Evolutionary conservation across 2,888 invertebrate species (phyloP), one percentile per base, ranked within the genome.

Genomic region (Hypena proboscidalis): DNA sequence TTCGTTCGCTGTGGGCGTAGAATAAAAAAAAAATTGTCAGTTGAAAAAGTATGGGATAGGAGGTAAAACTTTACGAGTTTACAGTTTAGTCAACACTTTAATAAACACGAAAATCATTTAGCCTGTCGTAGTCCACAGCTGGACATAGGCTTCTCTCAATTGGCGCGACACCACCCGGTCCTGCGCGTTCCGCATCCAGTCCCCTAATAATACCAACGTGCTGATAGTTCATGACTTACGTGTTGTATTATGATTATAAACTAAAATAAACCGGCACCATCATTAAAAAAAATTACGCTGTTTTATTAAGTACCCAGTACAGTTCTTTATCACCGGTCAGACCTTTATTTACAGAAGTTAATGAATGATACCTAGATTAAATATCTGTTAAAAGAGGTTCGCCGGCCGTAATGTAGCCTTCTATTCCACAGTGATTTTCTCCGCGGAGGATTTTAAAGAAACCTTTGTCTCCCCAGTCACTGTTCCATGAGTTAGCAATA

Each of bases 401-500:
- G 21, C 96, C 96, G 37, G 95, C 95, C 4, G 92, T 91, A 37
- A 95, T 93, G 17, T 92, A 83, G 58, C 92, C 91, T 78, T 96
- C 96, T 65, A 96, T 95, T 6, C 95, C 95, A 68, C 95, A 95
- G 67, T 96, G 95, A 75, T 96, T 94, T 47, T 88, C 79, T 2
- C 98, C 98, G 44, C 97, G 93, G 10, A 95, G 85, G 54, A 98
- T 97, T 84, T 97, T 97, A 91, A 98, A 97, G 85, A 92, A 97
- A 2, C 97, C 97, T 74, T 94, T 92, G 77, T 96, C 94, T 54
- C 98, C 98, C 98, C 98, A 98, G 80, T 98, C 98, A 0, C 92
- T 92, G 87, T 98, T 98, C 98, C 98, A 98, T 0, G 97, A 97
- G 90, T 98, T 98, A 34, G 96, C 97, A 62, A 97, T 93, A 10